Evolutionary conservation across 2,888 invertebrate genomes (phyloP).

Genomic region (Carabus problematicus): DNA sequence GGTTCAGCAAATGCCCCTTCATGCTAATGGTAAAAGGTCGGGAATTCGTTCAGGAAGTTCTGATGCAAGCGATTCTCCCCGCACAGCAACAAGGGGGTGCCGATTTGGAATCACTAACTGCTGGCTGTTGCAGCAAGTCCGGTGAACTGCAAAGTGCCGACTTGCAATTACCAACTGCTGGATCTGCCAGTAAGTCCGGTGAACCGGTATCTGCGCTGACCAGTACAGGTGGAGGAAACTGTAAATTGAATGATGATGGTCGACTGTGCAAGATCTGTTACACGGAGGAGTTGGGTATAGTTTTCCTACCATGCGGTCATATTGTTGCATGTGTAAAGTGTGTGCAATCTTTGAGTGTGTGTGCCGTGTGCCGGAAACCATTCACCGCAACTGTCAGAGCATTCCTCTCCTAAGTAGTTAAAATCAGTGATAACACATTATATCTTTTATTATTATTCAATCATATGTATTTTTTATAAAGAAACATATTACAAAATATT

Average conservation of each 20-base stretch:
- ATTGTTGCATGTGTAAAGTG: slow-evolving; percentile 92
- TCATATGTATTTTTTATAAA: too few species aligned
- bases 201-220: slow-evolving; percentile 11
- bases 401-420: slow-evolving; percentile 61
- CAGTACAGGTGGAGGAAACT: slow-evolving; percentile 32
- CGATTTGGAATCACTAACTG: slow-evolving; percentile 15
- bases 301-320: slow-evolving; percentile 95
- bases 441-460: too few species aligned
- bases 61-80: slow-evolving; percentile 61
- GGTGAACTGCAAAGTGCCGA: too few species aligned
- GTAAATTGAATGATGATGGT: slow-evolving; percentile 59
- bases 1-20: slow-evolving; percentile 89
- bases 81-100: slow-evolving; percentile 51
- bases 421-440: neutral
- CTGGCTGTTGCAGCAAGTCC: slow-evolving; percentile 25
- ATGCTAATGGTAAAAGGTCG: slow-evolving; percentile 82
- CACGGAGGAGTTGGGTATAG: slow-evolving; percentile 84
- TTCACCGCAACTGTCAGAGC: slow-evolving; percentile 74
- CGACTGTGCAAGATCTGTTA: slow-evolving; percentile 91
- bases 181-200: slow-evolving; percentile 29
- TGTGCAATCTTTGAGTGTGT: slow-evolving; percentile 83
- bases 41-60: slow-evolving; percentile 74
- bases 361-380: slow-evolving; percentile 85
- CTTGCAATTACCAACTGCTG: slow-evolving; percentile 22
- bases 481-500: too few species aligned